Evolutionary conservation across 2,797 vertebrate genomes (phyloP).

Genomic region (Lepidocolaptes lacrymiger): DNA sequence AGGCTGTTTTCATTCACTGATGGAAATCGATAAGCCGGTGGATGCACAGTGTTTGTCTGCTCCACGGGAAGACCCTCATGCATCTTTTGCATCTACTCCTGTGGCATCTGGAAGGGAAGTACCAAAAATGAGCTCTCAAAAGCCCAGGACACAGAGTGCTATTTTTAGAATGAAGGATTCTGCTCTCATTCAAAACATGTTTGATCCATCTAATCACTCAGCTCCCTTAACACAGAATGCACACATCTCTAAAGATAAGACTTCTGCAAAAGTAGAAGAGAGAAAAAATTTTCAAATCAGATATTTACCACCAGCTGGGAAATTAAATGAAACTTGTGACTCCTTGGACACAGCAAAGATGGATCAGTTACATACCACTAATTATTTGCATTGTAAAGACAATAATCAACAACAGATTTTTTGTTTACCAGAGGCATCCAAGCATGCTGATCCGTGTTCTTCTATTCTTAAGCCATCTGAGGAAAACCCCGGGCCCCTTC

Average conservation of each 20-base stretch:
- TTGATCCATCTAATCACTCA: conserved; percentile 75
- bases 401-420: conserved; percentile 74
- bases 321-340: conserved; percentile 72
- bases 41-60: conserved; percentile 62
- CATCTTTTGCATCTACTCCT: conserved; percentile 71
- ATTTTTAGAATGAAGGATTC: conserved; percentile 79
- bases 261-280: conserved; percentile 74
- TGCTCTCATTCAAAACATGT: conserved; percentile 73
- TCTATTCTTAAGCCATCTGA: conserved; percentile 72
- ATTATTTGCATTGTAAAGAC: conserved; percentile 78
- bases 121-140: conserved; percentile 75
- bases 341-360: conserved; percentile 72
- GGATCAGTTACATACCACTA: conserved; percentile 71
- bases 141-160: conserved; percentile 69
- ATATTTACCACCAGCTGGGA: conserved; percentile 72
- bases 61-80: conserved; percentile 77
- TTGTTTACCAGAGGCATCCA: conserved; percentile 72
- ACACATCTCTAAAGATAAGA: conserved; percentile 64
- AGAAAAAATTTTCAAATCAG: conserved; percentile 72
- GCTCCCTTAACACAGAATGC: conserved; percentile 72
- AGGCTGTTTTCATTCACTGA: conserved; percentile 72
- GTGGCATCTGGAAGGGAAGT: conserved; percentile 65
- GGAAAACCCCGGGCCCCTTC: conserved; percentile 75
- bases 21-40: conserved; percentile 70
- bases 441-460: conserved; percentile 75